Evolutionary conservation across 2,113 vertebrate species (phyloP).

Genomic region (sheep (Ovis aries)): DNA sequence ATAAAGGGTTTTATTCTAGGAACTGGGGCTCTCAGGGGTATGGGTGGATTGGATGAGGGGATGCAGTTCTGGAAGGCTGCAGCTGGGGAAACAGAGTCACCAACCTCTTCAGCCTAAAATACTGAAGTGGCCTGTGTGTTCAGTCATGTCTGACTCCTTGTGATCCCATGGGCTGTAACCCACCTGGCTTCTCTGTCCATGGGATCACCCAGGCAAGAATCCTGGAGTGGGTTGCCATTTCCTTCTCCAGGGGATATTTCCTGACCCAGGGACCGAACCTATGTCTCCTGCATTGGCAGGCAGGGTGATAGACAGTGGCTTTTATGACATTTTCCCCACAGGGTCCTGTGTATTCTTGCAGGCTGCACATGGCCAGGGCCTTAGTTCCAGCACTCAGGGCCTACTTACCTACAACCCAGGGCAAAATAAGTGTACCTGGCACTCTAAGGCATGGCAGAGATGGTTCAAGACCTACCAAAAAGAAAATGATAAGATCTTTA

Average conservation of each 20-base stretch:
- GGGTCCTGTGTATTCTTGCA: not conserved
- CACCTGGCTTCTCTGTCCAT: not conserved
- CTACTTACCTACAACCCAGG: not conserved
- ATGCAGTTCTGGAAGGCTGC: too few relatives aligned
- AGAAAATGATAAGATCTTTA: too few relatives aligned
- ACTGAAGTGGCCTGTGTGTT: not conserved
- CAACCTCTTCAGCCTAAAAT: not conserved
- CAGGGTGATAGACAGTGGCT: not conserved
- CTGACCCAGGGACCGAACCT: not conserved
- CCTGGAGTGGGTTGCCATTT: not conserved
- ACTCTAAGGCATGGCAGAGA: not conserved
- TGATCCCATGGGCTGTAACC: not conserved
- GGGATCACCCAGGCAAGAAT: not conserved
- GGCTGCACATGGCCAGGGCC: not conserved
- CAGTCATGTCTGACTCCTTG: not conserved
- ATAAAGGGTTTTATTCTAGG: not conserved
- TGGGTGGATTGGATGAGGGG: not conserved
- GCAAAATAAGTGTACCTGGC: not conserved
- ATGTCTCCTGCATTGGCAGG: not conserved
- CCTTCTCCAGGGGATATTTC: not conserved
- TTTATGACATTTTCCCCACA: not conserved
- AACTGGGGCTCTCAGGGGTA: not conserved
- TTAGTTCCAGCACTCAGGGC: not conserved
- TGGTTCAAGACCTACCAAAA: not conserved
- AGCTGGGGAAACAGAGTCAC: not conserved